Conservation (phyloP, 2,797 vertebrate genomes). For the Typhlichthys subterraneus region DNA sequence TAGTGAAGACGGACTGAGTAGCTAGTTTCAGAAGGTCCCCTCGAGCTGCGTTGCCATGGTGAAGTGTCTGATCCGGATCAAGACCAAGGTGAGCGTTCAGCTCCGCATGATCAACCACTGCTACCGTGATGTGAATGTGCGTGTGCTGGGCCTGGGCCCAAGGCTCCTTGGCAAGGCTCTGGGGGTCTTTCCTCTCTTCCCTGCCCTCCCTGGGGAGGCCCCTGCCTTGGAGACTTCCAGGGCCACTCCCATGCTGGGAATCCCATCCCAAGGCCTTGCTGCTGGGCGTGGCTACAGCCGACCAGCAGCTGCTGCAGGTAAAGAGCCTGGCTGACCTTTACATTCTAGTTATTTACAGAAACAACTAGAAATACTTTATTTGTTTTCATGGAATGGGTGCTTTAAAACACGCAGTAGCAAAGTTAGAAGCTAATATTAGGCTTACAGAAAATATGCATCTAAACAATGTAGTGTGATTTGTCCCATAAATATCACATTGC, state of each 20-base stretch:
- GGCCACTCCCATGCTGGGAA: constrained; percentile 46
- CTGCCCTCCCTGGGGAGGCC: constrained; percentile 52
- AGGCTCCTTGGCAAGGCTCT: constrained; percentile 81
- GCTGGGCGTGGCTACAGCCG: constrained; percentile 24
- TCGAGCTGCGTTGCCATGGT: constrained; percentile 79
- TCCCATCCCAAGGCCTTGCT: constrained; percentile 30
- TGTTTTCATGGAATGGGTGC: no score
- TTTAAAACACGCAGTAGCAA: no score
- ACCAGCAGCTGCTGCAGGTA: constrained; percentile 57
- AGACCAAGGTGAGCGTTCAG: constrained; percentile 89
- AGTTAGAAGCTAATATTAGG: neutral
- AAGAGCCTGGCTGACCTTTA: neutral
- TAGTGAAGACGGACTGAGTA: no score
- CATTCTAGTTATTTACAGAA: no score
- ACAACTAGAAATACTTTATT: no score
- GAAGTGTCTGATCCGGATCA: constrained; percentile 90
- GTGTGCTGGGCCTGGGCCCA: constrained; percentile 87
- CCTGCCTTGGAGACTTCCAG: constrained; percentile 44
- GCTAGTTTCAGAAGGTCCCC: neutral
- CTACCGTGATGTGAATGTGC: constrained; percentile 85
- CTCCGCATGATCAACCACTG: constrained; percentile 92
- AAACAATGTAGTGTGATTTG: no score
- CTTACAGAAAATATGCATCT: neutral
- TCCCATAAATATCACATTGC: no score
- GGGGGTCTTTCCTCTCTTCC: constrained; percentile 76